Conservation (phyloP, 2,113 vertebrate species). For the Chloropsis hardwickii region DNA sequence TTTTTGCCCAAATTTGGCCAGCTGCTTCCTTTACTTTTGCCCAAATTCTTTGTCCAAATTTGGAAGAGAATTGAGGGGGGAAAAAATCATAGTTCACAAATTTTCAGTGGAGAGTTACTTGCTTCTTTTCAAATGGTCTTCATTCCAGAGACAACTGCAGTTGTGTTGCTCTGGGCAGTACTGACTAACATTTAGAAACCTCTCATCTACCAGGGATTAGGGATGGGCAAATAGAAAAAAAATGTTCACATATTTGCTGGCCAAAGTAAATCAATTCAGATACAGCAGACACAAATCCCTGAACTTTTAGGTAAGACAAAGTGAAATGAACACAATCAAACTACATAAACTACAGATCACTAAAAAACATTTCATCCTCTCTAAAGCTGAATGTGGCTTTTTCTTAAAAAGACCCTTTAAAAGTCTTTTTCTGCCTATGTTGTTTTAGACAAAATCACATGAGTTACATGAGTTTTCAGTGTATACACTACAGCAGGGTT, state of each 20-base stretch:
- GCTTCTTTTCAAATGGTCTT: background rate
- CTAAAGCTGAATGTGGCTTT: background rate
- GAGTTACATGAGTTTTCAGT: background rate
- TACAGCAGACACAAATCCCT: background rate
- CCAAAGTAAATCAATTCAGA: background rate
- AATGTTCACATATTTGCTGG: background rate
- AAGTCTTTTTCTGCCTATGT: background rate
- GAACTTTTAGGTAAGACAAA: background rate
- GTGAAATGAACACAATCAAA: background rate
- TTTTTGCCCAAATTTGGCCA: background rate
- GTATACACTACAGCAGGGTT: background rate
- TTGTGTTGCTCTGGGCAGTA: background rate
- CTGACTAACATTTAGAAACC: background rate
- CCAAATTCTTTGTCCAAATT: no score
- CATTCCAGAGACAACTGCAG: background rate
- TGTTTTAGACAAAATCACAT: background rate
- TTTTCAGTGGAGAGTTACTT: background rate
- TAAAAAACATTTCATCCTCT: background rate
- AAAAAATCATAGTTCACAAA: background rate
- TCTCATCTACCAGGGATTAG: background rate
- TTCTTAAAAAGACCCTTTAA: background rate
- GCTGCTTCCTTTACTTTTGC: background rate
- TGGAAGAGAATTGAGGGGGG: accelerated
- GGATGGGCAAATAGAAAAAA: background rate
- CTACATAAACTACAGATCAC: background rate